Evolutionary conservation across 2,888 invertebrate genomes (phyloP).

Genomic region (Cephus spinipes): DNA sequence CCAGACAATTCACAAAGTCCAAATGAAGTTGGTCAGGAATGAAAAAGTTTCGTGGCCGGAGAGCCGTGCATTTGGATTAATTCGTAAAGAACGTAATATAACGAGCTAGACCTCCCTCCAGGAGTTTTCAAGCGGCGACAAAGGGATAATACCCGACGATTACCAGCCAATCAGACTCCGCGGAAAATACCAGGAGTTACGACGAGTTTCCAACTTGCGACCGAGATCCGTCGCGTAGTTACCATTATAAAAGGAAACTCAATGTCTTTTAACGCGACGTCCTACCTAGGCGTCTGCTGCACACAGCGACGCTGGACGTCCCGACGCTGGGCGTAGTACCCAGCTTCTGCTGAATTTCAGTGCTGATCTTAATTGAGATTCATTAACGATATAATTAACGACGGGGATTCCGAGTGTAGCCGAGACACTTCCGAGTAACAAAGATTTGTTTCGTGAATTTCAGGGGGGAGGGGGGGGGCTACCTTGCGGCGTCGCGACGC

Average conservation of each 20-base stretch:
- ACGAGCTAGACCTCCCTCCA: neutral
- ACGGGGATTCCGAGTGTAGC: neutral
- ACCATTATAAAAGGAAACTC: neutral
- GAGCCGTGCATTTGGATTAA: neutral
- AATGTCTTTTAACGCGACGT: neutral
- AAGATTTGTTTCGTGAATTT: neutral
- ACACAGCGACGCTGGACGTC: neutral
- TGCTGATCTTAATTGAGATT: neutral
- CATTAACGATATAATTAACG: neutral
- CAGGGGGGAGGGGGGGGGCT: neutral
- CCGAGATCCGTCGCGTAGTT: neutral
- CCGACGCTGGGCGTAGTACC: neutral
- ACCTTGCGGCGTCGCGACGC: neutral
- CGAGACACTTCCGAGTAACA: neutral
- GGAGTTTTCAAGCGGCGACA: neutral
- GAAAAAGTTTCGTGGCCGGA: neutral
- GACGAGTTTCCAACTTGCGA: neutral
- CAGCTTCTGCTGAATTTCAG: neutral
- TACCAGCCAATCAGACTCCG: neutral
- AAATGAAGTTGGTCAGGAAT: neutral
- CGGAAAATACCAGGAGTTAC: neutral
- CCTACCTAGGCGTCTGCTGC: neutral
- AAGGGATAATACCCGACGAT: neutral
- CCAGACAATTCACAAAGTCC: neutral
- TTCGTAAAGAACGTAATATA: neutral